Conservation (phyloP, 1,140 invertebrate genomes). For the Leptinotarsa undecemlineata region DNA sequence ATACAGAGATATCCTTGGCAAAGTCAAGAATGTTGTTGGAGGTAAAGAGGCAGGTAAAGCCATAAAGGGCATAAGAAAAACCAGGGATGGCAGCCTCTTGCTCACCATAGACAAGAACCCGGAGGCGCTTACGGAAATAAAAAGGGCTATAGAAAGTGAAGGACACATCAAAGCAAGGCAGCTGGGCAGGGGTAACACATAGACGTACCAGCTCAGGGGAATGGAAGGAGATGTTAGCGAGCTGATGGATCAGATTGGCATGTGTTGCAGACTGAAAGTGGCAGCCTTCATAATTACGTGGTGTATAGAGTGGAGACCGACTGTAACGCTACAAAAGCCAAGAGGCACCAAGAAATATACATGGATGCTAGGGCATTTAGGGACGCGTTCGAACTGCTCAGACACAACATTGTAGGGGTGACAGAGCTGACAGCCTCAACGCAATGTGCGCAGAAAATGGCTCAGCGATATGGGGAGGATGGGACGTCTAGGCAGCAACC, state of each 20-base stretch:
- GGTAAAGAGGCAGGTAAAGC: no score
- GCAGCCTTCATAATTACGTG: neutral
- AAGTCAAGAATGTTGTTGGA: no score
- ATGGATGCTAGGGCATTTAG: neutral
- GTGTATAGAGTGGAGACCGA: neutral
- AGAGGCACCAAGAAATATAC: neutral
- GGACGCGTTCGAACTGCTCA: neutral
- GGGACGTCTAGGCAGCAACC: neutral
- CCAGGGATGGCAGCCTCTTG: no score
- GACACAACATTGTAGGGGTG: neutral
- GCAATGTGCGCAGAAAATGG: neutral
- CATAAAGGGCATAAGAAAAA: no score
- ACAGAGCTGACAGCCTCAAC: neutral
- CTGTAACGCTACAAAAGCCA: neutral
- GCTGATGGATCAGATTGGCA: conserved; percentile 1
- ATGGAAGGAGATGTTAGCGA: conserved; percentile 7
- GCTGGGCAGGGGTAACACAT: no score
- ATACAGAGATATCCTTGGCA: no score
- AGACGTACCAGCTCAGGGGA: conserved; percentile 18
- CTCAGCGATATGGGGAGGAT: neutral
- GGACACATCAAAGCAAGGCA: no score
- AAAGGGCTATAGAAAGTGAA: no score
- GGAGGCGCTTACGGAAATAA: no score
- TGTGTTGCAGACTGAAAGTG: neutral
- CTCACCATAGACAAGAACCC: no score